A percentile compares a stretch with the other conserved stretches of the same genome.
Conservation (phyloP, 2,113 vertebrate species). For the Pseudorectes ferrugineus region DNA sequence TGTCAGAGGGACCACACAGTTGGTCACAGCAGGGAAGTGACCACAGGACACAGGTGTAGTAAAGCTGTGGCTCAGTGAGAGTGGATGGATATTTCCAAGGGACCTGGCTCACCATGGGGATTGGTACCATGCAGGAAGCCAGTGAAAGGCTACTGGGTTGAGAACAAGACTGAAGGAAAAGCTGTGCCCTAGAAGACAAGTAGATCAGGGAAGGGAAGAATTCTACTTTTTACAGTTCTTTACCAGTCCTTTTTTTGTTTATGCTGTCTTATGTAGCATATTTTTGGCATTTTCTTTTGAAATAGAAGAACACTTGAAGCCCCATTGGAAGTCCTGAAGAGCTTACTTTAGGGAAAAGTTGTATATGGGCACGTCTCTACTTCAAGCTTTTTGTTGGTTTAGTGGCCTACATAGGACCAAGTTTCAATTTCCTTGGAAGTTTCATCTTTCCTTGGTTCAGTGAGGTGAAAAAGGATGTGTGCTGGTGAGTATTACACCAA, state of each 20-base stretch:
- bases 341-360: neutral
- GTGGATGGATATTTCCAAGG: neutral
- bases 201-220: neutral
- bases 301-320: neutral
- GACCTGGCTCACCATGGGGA: neutral
- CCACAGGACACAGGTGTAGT: neutral
- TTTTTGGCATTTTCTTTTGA: neutral
- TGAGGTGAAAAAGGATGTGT: neutral
- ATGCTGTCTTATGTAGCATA: neutral
- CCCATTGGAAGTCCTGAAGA: neutral
- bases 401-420: neutral
- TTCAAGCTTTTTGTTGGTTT: neutral
- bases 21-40: neutral
- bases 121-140: neutral
- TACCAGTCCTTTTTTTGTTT: neutral
- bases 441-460: neutral
- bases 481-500: neutral
- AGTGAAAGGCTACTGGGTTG: neutral
- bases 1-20: fast-evolving
- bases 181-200: neutral
- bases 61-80: neutral
- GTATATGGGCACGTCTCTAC: neutral
- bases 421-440: neutral
- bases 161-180: neutral
- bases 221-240: neutral